Evolutionary conservation across 2,797 vertebrate genomes (phyloP).

Genomic region (Ficedula albicollis): DNA sequence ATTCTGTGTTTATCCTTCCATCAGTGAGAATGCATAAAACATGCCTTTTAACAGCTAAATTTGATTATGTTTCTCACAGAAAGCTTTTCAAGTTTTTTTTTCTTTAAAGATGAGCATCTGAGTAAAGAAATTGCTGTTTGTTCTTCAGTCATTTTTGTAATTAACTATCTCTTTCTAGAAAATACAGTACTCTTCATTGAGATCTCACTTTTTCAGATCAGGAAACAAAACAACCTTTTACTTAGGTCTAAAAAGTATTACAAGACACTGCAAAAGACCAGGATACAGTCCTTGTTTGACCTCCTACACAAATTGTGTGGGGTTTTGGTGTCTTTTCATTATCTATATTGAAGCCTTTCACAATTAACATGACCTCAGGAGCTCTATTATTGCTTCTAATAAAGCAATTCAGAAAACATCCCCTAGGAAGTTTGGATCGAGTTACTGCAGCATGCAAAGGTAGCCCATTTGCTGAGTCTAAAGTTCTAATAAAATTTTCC

Average conservation of each 20-base stretch:
- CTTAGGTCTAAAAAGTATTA: background rate
- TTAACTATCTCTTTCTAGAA: background rate
- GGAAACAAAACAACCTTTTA: background rate
- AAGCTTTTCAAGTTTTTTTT: background rate
- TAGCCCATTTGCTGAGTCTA: conserved; percentile 69
- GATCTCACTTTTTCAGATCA: background rate
- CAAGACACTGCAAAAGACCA: background rate
- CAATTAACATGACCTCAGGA: conserved; percentile 52
- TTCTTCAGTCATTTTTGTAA: background rate
- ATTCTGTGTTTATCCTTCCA: background rate
- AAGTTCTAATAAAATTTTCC: conserved; percentile 57
- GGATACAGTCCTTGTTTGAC: background rate
- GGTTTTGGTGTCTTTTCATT: background rate
- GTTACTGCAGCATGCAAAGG: conserved; percentile 61
- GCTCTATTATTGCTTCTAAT: conserved; percentile 24
- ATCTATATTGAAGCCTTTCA: background rate
- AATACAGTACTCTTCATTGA: background rate
- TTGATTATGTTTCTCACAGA: background rate
- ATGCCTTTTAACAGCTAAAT: background rate
- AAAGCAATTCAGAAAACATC: conserved; percentile 25
- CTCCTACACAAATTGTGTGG: background rate
- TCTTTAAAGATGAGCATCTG: background rate
- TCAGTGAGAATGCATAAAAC: background rate
- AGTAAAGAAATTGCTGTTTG: background rate
- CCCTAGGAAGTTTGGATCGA: conserved; percentile 49